These are phyloP conservation scores for Amyelois transitella DNA, from an alignment of 1,140 invertebrate genomes.

Conservation along the genomic window DNA sequence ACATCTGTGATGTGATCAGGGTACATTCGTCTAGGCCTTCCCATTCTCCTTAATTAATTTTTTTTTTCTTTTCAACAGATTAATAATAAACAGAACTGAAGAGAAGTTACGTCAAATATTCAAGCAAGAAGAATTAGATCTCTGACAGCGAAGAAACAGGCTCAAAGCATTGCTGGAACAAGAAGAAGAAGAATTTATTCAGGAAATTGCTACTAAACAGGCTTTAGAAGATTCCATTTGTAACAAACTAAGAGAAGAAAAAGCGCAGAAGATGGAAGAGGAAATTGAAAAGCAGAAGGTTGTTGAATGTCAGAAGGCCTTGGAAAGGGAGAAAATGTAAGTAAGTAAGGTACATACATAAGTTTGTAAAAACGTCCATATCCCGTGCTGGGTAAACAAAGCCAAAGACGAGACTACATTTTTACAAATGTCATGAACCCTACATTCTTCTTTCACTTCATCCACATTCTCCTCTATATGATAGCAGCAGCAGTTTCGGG, in stretches of 20 bases:
- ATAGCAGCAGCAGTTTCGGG: too few species aligned
- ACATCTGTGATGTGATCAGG: too few species aligned
- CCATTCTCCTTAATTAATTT: too few species aligned
- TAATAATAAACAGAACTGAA: slow-evolving; percentile 43
- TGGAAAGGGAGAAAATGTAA: slow-evolving; percentile 62
- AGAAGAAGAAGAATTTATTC: slow-evolving; percentile 40
- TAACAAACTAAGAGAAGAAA: slow-evolving; percentile 37
- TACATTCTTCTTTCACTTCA: too few species aligned
- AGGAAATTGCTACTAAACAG: slow-evolving; percentile 36
- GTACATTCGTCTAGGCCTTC: too few species aligned
- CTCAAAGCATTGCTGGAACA: slow-evolving; percentile 34
- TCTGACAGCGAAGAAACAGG: slow-evolving; percentile 54
- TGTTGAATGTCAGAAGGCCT: slow-evolving; percentile 42
- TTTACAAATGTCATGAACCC: too few species aligned
- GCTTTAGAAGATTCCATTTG: slow-evolving; percentile 34
- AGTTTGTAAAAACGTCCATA: too few species aligned
- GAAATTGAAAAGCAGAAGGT: slow-evolving; percentile 45
- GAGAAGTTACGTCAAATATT: slow-evolving; percentile 45
- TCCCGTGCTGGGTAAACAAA: too few species aligned
- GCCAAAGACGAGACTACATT: too few species aligned
- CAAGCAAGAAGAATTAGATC: slow-evolving; percentile 43
- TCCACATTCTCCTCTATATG: too few species aligned
- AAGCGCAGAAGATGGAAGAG: slow-evolving; percentile 33
- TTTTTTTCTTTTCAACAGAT: too few species aligned
- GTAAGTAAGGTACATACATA: too few species aligned